These are phyloP conservation scores for Drosophila paranaensis DNA, from an alignment of 2,888 invertebrate genomes.

Conservation along the genomic window DNA sequence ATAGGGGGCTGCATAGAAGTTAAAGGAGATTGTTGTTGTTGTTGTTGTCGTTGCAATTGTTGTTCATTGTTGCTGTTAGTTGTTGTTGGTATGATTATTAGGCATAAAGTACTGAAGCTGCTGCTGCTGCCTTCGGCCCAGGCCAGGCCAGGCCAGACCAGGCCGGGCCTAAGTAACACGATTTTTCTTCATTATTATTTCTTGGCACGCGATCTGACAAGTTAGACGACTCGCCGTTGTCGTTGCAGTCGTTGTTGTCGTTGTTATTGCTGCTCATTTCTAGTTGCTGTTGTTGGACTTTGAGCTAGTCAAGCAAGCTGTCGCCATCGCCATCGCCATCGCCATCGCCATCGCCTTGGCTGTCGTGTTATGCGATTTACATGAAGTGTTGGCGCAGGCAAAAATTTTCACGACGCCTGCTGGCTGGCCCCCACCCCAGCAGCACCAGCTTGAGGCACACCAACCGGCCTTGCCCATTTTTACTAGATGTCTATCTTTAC, in stretches of 20 bases:
- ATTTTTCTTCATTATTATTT: conserved; percentile 79
- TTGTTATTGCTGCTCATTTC: conserved; percentile 31
- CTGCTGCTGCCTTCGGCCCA: conserved; percentile 32
- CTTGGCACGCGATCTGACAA: conserved; percentile 80
- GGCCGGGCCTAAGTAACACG: conserved; percentile 69
- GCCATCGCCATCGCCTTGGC: conserved; percentile 58
- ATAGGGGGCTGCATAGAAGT: conserved; percentile 11
- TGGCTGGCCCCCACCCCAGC: background rate
- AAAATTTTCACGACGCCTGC: conserved; percentile 32
- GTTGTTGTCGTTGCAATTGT: conserved; percentile 22
- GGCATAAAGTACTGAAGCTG: conserved; percentile 64
- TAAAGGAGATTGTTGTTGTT: conserved; percentile 23
- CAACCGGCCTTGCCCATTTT: conserved; percentile 19
- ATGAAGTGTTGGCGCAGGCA: conserved; percentile 59
- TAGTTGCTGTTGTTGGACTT: conserved; percentile 53
- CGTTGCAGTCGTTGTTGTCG: conserved; percentile 27
- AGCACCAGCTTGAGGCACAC: background rate
- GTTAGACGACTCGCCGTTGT: conserved; percentile 58
- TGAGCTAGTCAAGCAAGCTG: conserved; percentile 76
- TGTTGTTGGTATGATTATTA: conserved; percentile 53
- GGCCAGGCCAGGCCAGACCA: conserved; percentile 30
- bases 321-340: conserved; percentile 66
- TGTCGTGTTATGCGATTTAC: conserved; percentile 72
- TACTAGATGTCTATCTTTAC: conserved; percentile 27
- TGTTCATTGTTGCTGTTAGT: conserved; percentile 17